phyloP scores from a whole-genome alignment of 2,888 invertebrate genomes.

The Caenorhabditis wallacei region DNA sequence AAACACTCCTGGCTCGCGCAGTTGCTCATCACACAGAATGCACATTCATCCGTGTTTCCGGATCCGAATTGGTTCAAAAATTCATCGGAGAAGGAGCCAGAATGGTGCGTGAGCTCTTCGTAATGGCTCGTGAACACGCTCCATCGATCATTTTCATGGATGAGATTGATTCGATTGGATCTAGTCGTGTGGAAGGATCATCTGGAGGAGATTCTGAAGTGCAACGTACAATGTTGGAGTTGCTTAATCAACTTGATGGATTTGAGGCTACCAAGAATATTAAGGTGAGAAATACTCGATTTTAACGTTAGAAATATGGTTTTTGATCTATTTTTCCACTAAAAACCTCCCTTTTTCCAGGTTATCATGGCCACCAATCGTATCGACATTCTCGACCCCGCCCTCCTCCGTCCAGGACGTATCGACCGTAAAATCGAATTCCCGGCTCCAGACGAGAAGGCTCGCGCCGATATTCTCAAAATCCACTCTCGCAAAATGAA shows the following conservation, averaged over 20 bases:
- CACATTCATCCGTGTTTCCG: constrained; percentile 98
- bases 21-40: constrained; percentile 99
- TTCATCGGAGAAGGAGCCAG: constrained; percentile 99
- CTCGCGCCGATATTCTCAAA: constrained; percentile 96
- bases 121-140: constrained; percentile 99
- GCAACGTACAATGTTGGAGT: constrained; percentile 98
- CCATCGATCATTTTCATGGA: constrained; percentile 99
- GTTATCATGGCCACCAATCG: constrained; percentile 99
- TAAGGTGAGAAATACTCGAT: constrained; percentile 87
- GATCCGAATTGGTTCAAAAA: constrained; percentile 98
- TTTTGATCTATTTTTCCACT: background rate
- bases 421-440: constrained; percentile 99
- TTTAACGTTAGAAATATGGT: background rate
- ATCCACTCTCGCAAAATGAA: constrained; percentile 99
- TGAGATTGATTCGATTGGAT: constrained; percentile 99
- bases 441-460: constrained; percentile 99
- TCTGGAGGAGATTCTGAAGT: constrained; percentile 92
- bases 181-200: constrained; percentile 94
- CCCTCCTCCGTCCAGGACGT: constrained; percentile 95
- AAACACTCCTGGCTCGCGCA: constrained; percentile 96
- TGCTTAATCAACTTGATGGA: constrained; percentile 97
- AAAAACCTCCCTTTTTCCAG: constrained; percentile 40
- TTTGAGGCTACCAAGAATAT: constrained; percentile 99
- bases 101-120: constrained; percentile 98
- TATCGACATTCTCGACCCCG: constrained; percentile 98